These are phyloP conservation scores for Jacana jacana DNA, from an alignment of 2,113 vertebrate species.

Conservation along the genomic window DNA sequence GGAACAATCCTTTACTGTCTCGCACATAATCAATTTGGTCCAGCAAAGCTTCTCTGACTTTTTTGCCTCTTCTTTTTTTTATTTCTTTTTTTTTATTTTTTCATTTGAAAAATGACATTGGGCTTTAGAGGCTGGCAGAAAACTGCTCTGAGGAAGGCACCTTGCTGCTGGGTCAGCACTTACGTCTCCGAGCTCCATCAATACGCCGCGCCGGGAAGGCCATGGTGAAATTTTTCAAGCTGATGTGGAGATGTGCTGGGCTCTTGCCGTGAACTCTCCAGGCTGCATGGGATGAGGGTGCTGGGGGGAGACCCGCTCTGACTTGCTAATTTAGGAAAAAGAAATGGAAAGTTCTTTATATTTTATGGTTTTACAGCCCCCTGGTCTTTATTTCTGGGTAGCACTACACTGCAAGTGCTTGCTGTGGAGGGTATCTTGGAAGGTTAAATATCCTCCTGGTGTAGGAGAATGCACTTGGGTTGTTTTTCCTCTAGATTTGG, in stretches of 20 bases:
- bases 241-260: not conserved
- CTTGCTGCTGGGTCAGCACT: not conserved
- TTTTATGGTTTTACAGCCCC: not conserved
- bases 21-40: not conserved
- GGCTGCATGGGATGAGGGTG: not conserved
- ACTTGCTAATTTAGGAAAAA: not conserved
- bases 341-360: not conserved
- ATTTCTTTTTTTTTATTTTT: not conserved
- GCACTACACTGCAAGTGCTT: accelerated
- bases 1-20: not conserved
- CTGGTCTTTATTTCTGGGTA: not conserved
- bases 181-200: not conserved
- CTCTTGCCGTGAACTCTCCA: not conserved
- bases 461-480: not conserved
- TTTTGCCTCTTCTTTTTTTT: no score
- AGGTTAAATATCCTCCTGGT: not conserved
- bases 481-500: not conserved
- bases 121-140: not conserved
- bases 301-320: not conserved
- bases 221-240: not conserved
- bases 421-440: not conserved
- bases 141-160: not conserved
- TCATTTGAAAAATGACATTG: not conserved
- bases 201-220: not conserved
- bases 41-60: not conserved